Evolutionary conservation across 2,888 invertebrate genomes (phyloP).

Genomic region (Proisotoma minuta): DNA sequence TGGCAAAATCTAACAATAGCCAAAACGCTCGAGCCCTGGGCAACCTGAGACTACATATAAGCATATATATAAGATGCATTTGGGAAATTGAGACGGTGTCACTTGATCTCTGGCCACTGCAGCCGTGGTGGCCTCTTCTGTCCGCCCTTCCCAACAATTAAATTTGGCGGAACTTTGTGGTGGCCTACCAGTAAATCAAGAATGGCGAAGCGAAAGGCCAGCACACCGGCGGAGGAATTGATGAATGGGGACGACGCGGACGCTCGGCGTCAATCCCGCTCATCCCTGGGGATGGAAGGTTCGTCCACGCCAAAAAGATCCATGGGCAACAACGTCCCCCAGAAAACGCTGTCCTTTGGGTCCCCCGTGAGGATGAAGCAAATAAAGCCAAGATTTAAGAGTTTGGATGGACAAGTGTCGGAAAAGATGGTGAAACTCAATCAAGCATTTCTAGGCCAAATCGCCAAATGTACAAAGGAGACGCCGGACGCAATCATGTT

Average conservation of each 20-base stretch:
- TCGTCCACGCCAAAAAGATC: slow-evolving; percentile 7
- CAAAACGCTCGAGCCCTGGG: no score
- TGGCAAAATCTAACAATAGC: no score
- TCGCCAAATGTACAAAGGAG: background rate
- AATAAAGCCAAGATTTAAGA: background rate
- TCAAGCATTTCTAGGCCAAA: background rate
- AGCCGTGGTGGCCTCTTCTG: no score
- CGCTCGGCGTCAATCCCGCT: slow-evolving; percentile 1
- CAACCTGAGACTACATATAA: no score
- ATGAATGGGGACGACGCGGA: slow-evolving; percentile 17
- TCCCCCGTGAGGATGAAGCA: background rate
- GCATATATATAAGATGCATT: no score
- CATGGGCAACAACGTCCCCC: no score
- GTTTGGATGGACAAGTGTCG: background rate
- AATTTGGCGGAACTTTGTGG: no score
- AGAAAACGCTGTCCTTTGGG: no score
- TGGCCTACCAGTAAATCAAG: background rate
- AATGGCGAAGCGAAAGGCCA: slow-evolving; percentile 27
- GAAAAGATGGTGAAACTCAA: background rate
- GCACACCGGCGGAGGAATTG: slow-evolving; percentile 10
- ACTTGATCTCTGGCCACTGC: no score
- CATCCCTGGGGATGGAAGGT: background rate
- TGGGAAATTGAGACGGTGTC: no score
- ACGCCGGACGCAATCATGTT: background rate
- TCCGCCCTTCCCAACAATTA: no score